A percentile compares a stretch with the other conserved stretches of the same genome.
phyloP scores from a whole-genome alignment of 2,113 vertebrate species.

The Isichthys henryi region DNA sequence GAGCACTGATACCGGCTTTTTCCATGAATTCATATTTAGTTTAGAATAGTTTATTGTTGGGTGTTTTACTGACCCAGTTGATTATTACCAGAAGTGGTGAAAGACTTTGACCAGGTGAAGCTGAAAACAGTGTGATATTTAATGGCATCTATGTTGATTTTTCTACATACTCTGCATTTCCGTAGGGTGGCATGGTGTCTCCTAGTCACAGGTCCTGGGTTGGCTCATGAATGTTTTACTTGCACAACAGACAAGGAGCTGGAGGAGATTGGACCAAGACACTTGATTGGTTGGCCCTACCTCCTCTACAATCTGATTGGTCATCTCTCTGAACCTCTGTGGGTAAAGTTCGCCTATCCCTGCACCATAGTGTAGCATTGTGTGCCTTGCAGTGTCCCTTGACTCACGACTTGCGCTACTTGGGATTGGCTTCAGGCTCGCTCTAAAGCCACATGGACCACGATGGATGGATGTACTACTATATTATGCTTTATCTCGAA shows the following conservation, averaged over 20 bases:
- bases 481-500: background rate
- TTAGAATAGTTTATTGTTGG: background rate
- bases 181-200: background rate
- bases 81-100: background rate
- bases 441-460: background rate
- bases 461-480: background rate
- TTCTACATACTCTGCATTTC: background rate
- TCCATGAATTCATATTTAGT: background rate
- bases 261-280: too few relatives aligned
- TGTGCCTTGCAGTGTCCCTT: background rate
- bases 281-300: background rate
- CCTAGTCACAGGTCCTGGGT: background rate
- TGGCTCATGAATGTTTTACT: background rate
- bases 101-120: background rate
- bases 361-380: background rate
- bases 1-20: background rate
- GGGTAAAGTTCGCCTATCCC: background rate
- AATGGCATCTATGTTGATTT: background rate
- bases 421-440: background rate
- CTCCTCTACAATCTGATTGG: background rate
- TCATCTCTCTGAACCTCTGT: background rate
- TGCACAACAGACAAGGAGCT: background rate
- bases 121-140: background rate
- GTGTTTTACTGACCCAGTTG: background rate
- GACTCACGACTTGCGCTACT: background rate